A percentile compares a stretch with the other conserved stretches of the same genome.
Evolutionary conservation across 2,888 invertebrate genomes (phyloP).

Genomic region (Drosophila mimica): DNA sequence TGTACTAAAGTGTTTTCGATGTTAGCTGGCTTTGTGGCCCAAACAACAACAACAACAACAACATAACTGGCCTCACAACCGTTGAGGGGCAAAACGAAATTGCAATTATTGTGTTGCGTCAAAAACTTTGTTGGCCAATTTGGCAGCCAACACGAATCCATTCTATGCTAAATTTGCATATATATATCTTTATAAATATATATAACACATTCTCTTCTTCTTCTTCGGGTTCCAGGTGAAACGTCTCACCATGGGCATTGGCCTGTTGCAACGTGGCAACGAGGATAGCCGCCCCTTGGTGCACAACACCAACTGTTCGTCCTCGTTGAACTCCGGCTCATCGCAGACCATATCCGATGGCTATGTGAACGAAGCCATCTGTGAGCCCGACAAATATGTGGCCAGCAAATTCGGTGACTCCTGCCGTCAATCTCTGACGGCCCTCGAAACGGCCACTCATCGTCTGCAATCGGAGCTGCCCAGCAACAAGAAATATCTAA

Average conservation of each 20-base stretch:
- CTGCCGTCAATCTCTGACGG: constrained; percentile 84
- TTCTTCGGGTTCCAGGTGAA: constrained; percentile 86
- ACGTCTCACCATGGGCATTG: constrained; percentile 92
- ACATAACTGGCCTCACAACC: constrained; percentile 31
- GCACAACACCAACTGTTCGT: constrained; percentile 87
- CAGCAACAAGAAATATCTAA: constrained; percentile 83
- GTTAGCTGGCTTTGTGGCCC: constrained; percentile 63
- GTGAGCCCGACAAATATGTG: constrained; percentile 87
- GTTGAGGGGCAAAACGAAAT: constrained; percentile 39
- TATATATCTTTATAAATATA: constrained; percentile 5
- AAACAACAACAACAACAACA: constrained; percentile 7
- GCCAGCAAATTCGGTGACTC: constrained; percentile 85
- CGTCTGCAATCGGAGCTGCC: constrained; percentile 82
- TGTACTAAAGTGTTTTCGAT: constrained; percentile 69
- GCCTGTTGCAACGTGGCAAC: constrained; percentile 87
- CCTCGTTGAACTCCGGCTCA: constrained; percentile 88
- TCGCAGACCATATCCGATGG: constrained; percentile 91
- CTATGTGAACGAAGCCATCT: constrained; percentile 92
- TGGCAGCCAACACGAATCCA: constrained; percentile 49
- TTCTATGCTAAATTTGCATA: background rate
- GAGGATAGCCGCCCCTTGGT: constrained; percentile 92
- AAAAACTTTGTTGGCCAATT: constrained; percentile 53
- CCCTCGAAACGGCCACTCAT: constrained; percentile 82
- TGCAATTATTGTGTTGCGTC: constrained; percentile 64
- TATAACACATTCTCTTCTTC: background rate